Evolutionary conservation across 2,113 vertebrate species (phyloP), one percentile per base, ranked within the genome.

Genomic region (Fukomys damarensis): DNA sequence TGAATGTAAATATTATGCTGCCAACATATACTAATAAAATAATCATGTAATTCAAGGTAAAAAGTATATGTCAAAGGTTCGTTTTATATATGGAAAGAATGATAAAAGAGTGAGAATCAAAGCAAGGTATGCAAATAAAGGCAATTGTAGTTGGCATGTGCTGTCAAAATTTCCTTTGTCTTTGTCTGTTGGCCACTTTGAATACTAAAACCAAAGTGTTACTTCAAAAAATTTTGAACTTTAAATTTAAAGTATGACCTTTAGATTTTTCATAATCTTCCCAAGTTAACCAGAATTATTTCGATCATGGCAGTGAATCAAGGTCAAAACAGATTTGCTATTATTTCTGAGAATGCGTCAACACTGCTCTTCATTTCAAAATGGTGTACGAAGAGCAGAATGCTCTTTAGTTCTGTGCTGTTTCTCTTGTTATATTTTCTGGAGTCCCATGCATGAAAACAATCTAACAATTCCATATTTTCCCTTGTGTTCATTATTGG

Each of bases 211-310:
- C 35, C 46, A 74, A 92, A 70, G 24, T 84, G 38, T 76, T 77
- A 79, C 46, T 91, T 93, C 26, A 9, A 77, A 77, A 22, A 77
- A 66, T 82, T 97, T 92, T 86, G 52, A 74, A 54, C 49, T 81
- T 82, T 76, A 49, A 82, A 85, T 92, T 94, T 96, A 66, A 90
- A 85, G 35, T 92, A n/a, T 95, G 87, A 95, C 80, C 72, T 95
- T 96, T 88, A 95, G 26, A 82, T 63, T 94, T 89, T 97, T 96
- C 41, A 85, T 22, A 86, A 61, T 89, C 65, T 89, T 97, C 52
- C 63, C 49, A 59, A 91, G 61, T 91, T 70, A 76, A 63, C 26
- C 28, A 49, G 89, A 80, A 93, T 93, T 95, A 87, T 93, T 95
- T 95, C 95, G 86, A 95, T 93, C 43, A 81, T 74, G 43, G 54